These are phyloP conservation scores for Tonatia bakeri DNA, from an alignment of 2,113 vertebrate species.

Conservation along the genomic window DNA sequence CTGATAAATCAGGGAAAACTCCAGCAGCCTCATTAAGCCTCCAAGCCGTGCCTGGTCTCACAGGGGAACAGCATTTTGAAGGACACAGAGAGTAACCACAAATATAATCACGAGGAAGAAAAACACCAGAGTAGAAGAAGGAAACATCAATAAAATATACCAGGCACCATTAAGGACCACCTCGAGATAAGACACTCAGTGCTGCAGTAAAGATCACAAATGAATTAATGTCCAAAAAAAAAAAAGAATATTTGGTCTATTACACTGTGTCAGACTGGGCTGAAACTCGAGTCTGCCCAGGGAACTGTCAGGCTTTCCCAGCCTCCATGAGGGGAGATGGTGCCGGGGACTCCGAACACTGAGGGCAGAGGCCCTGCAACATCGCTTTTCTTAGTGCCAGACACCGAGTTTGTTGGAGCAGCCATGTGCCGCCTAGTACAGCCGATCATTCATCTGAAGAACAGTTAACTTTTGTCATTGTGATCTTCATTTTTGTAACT, in stretches of 20 bases:
- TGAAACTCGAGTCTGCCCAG: background rate
- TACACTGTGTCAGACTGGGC: background rate
- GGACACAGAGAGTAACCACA: constrained; percentile 45
- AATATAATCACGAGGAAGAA: constrained; percentile 42
- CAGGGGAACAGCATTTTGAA: constrained; percentile 55
- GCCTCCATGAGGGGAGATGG: constrained; percentile 33
- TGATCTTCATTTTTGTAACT: background rate
- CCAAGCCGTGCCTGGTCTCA: constrained; percentile 41
- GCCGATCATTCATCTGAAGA: background rate
- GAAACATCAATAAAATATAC: constrained; percentile 62
- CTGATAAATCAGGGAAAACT: constrained; percentile 52
- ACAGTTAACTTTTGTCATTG: background rate
- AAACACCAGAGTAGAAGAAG: constrained; percentile 46
- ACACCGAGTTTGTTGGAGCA: background rate
- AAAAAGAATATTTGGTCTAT: background rate
- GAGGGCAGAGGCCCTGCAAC: background rate
- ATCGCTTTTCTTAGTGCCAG: background rate
- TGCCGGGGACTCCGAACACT: background rate
- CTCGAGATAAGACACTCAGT: constrained; percentile 43
- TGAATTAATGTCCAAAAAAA: constrained; percentile 45
- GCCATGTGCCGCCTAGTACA: background rate
- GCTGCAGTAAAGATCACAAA: constrained; percentile 47
- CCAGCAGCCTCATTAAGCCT: constrained; percentile 62
- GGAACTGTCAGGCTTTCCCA: background rate
- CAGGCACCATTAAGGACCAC: constrained; percentile 55